Evolutionary conservation across 2,888 invertebrate species (phyloP), one percentile per base, ranked within the genome.

Genomic region (Molorchus minor): DNA sequence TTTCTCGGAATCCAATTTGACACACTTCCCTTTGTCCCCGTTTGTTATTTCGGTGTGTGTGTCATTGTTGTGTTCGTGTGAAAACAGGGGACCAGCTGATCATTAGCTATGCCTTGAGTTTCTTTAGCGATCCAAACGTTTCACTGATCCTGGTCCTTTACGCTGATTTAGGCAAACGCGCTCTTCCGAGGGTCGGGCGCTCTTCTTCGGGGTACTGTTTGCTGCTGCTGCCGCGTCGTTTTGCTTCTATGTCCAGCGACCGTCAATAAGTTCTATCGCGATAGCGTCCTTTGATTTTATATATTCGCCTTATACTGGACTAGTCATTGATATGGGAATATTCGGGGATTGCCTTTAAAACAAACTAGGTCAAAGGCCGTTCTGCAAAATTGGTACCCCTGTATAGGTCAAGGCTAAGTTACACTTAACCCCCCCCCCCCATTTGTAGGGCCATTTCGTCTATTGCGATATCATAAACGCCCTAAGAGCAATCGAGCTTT

Each of bases 91-190:
- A 71, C 70, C 77, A 77, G 77, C 75, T 77, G 77, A 75, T 76
- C 74, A 75, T 77, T 77, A 77, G 77, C 70, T 67, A 77, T 74
- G 77, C 73, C 69, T 60, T 65, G 71, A 68, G 65, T 75, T 76
- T 76, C 74, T 75, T 76, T 72, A 68, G 67, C 70, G 67, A 67
- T 65, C 63, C 69, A 69, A 72, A 71, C 65, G 68, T 59, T 69
- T 65, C 68, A 64, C 63, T 64, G 69, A 67, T 69, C 69, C n/a
- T 66, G 68, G 65, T 47, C 69, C 71, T 76, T 76, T 73, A 76
- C 76, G 77, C 75, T 75, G 77, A 77, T 77, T n/a, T 77, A 75
- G 70, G 65, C 67, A 75, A 75, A 77, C 71, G 70, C 73, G 73
- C 72, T 73, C n/a, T 74, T 74, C 58, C 69, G 70, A 73, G 73